phyloP scores from a whole-genome alignment of 1,140 invertebrate genomes.

The Heterodera carotae region DNA sequence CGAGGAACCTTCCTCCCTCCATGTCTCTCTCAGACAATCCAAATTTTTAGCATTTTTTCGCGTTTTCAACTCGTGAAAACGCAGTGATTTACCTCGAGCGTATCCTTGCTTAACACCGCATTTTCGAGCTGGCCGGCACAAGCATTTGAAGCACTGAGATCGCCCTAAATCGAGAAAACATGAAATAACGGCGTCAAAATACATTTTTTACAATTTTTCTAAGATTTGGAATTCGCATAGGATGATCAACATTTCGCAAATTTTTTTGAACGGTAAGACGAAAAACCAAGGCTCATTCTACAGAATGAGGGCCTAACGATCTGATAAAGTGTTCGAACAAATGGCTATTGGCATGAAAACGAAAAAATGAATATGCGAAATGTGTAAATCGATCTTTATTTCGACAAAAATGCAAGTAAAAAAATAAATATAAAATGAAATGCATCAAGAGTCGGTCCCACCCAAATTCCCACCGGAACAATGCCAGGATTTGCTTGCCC shows the following conservation, averaged over 20 bases:
- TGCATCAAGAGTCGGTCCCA: slow-evolving; percentile 9
- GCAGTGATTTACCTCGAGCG: slow-evolving; percentile 41
- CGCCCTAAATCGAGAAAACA: slow-evolving; percentile 35
- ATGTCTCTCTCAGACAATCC: slow-evolving; percentile 26
- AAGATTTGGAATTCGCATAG: slow-evolving; percentile 16
- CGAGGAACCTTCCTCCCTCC: slow-evolving; percentile 11
- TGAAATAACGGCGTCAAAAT: not conserved
- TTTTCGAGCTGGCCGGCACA: slow-evolving; percentile 30
- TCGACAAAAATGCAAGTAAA: not conserved
- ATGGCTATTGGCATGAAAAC: not conserved
- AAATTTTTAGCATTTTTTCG: not conserved
- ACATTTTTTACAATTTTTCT: not conserved
- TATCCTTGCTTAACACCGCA: slow-evolving; percentile 34
- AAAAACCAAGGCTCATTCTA: slow-evolving; percentile 10
- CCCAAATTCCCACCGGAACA: not conserved
- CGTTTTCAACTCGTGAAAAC: slow-evolving; percentile 5
- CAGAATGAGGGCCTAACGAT: not conserved
- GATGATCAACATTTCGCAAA: slow-evolving; percentile 5
- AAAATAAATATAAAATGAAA: slow-evolving; percentile 12
- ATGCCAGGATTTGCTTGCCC: not conserved
- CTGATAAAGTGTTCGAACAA: not conserved
- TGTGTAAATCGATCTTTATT: slow-evolving; percentile 24
- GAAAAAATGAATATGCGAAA: not conserved
- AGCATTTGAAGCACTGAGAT: slow-evolving; percentile 18
- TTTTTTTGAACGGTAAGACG: slow-evolving; percentile 5